Evolutionary conservation across 1,140 invertebrate genomes (phyloP).

Genomic region (Anadara kagoshimensis): DNA sequence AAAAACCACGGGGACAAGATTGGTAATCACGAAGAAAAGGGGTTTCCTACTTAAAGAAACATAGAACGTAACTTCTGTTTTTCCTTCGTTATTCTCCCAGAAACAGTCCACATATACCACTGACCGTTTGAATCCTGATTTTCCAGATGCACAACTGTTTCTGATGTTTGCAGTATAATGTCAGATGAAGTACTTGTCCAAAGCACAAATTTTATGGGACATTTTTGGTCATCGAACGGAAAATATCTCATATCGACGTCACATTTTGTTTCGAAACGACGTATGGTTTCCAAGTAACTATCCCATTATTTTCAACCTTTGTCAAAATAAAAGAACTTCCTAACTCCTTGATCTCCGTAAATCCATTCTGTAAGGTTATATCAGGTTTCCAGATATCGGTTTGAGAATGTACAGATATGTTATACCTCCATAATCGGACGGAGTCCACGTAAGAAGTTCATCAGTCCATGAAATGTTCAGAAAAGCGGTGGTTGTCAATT

Average conservation of each 20-base stretch:
- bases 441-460: constrained; percentile 22
- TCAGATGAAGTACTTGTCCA: constrained; percentile 10
- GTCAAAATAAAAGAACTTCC: constrained; percentile 19
- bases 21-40: constrained; percentile 75
- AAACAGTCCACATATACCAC: no score
- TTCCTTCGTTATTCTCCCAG: no score
- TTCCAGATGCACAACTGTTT: no score
- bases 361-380: constrained; percentile 28
- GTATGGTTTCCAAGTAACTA: constrained; percentile 16
- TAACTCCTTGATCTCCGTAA: constrained; percentile 25
- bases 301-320: not conserved
- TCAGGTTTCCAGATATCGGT: constrained; percentile 31
- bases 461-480: constrained; percentile 19
- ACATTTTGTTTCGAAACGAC: constrained; percentile 38
- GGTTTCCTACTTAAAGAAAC: constrained; percentile 38
- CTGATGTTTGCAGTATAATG: no score
- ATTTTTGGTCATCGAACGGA: constrained; percentile 30
- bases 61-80: no score
- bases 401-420: constrained; percentile 17
- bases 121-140: no score
- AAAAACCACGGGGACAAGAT: constrained; percentile 77
- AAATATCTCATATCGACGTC: constrained; percentile 27
- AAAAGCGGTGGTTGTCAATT: constrained; percentile 18
- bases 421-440: constrained; percentile 10
- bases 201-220: constrained; percentile 20